Conservation (phyloP, 2,888 invertebrate species). For the Apocheima hispidaria region DNA sequence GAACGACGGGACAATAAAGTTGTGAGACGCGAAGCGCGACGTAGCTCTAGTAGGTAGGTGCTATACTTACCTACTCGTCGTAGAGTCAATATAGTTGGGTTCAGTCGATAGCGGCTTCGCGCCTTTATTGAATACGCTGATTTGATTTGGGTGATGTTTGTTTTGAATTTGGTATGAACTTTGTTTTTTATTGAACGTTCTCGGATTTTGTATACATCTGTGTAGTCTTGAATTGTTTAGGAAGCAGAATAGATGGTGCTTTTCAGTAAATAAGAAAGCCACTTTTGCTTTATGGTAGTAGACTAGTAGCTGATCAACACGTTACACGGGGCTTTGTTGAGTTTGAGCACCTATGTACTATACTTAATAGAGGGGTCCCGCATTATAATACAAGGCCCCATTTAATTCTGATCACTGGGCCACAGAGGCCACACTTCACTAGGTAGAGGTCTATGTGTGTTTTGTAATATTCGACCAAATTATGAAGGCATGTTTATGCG, state of each 20-base stretch:
- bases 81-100: conserved; percentile 47
- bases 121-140: conserved; percentile 63
- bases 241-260: background rate
- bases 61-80: conserved; percentile 27
- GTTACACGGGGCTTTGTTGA: no score
- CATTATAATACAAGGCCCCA: no score
- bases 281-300: background rate
- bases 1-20: conserved; percentile 83
- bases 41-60: conserved; percentile 21
- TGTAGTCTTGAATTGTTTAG: conserved; percentile 5
- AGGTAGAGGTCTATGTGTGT: no score
- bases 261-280: background rate
- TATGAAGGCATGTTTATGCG: no score
- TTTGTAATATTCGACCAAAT: no score
- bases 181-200: conserved; percentile 33
- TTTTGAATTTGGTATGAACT: conserved; percentile 51
- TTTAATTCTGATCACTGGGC: no score
- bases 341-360: no score
- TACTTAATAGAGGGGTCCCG: no score
- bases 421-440: no score
- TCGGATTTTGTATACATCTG: conserved; percentile 21
- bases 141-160: conserved; percentile 61
- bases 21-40: conserved; percentile 65
- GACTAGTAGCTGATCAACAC: no score
- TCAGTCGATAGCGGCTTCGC: conserved; percentile 50